Evolutionary conservation across 2,113 vertebrate species (phyloP), one percentile per base, ranked within the genome.

Genomic region (Callopanchax toddi): DNA sequence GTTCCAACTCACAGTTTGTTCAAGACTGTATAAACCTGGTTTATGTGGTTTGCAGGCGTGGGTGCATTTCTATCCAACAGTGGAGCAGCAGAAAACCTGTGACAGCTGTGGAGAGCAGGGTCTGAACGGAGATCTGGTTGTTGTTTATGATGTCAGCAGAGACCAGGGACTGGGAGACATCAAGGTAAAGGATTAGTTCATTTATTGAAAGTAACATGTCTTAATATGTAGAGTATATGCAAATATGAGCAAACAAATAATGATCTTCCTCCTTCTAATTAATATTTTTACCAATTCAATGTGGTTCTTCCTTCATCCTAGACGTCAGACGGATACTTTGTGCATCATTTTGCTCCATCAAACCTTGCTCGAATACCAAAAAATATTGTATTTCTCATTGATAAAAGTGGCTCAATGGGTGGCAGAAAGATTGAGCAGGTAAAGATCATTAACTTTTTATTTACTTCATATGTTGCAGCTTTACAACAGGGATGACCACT

Each of bases 261-360:
- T 29, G 7, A 29, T 26, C 8, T 56, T 25, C 3, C 6, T 37
- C 11, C 11, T 21, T 12, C 0, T 11, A 3, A 17, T 25, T 4
- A 26, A 26, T 25, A 15, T 1, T 6, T 43, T 25, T 16, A 40
- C 16, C 17, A 11, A 7, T 16, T 16, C 21, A 40, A n/a, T 16
- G 13, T 39, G 8, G 3, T 1, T 18, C 13, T 51, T 12, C 16
- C 18, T 48, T 16, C 53, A 85, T n/a, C 74, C 46, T 71, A 98
- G 96, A 91, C 87, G 21, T 88, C 92, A 71, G 91, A 88, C 42
- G 94, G 95, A 25, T 94, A 96, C 64, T 98, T 99, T 70, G 93
- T 96, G 12, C 97, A 99, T 82, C 96, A 95, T 87, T 98, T 99
- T 84, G 95, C 96, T 54, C 96, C 96, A 17, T 70, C 86, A 46